phyloP scores from a whole-genome alignment of 2,113 vertebrate species.

The Saimiri boliviensis region DNA sequence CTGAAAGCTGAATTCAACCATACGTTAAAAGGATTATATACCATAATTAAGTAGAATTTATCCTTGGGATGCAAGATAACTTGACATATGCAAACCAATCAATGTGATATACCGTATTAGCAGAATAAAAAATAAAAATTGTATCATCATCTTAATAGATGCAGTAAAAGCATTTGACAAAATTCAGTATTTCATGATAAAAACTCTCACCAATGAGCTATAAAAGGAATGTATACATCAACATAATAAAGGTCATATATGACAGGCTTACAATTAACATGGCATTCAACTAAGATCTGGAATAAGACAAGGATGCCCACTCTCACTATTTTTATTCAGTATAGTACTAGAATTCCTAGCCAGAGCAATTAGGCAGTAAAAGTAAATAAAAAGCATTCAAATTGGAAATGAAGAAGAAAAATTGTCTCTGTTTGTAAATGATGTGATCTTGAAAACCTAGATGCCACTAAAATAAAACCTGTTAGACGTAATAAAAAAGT shows the following conservation, averaged over 20 bases:
- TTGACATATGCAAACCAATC: background rate
- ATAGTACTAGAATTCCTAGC: background rate
- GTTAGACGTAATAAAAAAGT: background rate
- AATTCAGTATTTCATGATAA: background rate
- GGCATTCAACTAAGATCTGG: background rate
- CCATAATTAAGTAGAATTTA: background rate
- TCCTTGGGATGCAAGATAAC: background rate
- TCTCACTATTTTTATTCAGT: background rate
- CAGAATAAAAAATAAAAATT: background rate
- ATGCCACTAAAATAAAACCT: background rate
- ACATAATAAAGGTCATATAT: background rate
- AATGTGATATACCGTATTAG: background rate
- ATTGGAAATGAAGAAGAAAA: background rate
- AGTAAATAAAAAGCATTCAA: background rate
- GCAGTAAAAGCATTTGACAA: background rate
- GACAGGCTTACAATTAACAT: background rate
- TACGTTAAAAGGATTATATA: background rate
- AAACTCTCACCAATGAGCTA: background rate
- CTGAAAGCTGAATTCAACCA: background rate
- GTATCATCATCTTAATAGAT: background rate
- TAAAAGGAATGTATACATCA: background rate
- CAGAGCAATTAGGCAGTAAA: background rate
- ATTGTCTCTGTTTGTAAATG: background rate
- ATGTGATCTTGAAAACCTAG: background rate
- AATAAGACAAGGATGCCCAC: background rate